Percentiles rank a stretch among this genome's conserved stretches.
Evolutionary conservation across 37 sponge, comb jelly and placozoan genomes (phyloP).

Genomic region (Corticium candelabrum): DNA sequence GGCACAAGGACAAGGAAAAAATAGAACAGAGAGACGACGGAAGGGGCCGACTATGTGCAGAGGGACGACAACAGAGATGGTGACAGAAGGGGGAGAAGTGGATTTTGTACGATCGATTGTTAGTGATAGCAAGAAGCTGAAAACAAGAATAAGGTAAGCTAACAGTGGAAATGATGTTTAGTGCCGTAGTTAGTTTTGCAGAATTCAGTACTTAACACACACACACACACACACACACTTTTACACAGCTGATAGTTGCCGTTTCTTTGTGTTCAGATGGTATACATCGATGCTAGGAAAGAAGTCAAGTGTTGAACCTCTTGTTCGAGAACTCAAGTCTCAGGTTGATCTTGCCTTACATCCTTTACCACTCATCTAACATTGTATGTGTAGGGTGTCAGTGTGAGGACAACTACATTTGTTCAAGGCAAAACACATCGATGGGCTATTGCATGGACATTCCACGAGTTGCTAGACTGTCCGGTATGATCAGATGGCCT

Average conservation of each 20-base stretch:
- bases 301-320: conserved; percentile 58
- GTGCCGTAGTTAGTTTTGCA: not conserved
- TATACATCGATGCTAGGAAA: conserved; percentile 93
- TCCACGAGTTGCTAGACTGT: too few relatives aligned
- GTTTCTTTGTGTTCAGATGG: conserved; percentile 42
- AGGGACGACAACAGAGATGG: conserved; percentile 34
- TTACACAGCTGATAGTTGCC: too few relatives aligned
- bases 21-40: not conserved
- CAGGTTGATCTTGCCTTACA: conserved; percentile 28
- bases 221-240: too few relatives aligned
- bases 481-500: too few relatives aligned
- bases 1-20: not conserved
- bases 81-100: conserved; percentile 86
- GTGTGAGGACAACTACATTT: conserved; percentile 51
- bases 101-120: conserved; percentile 71
- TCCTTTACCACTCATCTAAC: not conserved
- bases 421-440: conserved; percentile 81
- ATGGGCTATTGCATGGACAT: conserved; percentile 94
- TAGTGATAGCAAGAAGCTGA: conserved; percentile 63
- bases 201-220: too few relatives aligned
- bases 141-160: conserved; percentile 42
- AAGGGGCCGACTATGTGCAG: not conserved
- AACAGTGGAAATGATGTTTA: not conserved
- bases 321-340: conserved; percentile 31
- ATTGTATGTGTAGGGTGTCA: conserved; percentile 32